Conservation (phyloP, 2,797 vertebrate genomes). For the Chanos chanos region DNA sequence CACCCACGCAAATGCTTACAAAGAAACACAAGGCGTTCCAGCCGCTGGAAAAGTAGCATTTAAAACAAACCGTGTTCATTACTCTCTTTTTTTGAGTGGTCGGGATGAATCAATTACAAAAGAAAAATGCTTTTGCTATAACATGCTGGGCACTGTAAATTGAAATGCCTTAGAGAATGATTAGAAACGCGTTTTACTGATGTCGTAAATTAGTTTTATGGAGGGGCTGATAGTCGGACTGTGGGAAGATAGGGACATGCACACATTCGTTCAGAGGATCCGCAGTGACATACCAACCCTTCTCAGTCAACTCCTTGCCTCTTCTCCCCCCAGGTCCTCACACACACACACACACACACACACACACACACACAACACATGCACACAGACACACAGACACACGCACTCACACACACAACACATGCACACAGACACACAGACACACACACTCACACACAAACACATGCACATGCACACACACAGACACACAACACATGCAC, state of each 20-base stretch:
- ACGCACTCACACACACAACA: no score
- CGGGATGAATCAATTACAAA: slow-evolving; percentile 32
- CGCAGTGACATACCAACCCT: background rate
- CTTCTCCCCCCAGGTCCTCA: background rate
- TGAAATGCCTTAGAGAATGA: slow-evolving; percentile 60
- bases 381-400: no score
- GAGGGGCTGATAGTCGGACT: slow-evolving; percentile 60
- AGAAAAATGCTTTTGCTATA: slow-evolving; percentile 53
- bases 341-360: no score
- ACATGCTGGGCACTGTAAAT: slow-evolving; percentile 57
- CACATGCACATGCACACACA: no score
- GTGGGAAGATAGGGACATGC: slow-evolving; percentile 55
- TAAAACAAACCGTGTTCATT: background rate
- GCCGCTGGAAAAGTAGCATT: no score
- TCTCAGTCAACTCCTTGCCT: background rate
- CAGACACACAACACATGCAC: no score
- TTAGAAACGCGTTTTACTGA: slow-evolving; percentile 75
- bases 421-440: no score
- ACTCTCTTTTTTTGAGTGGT: background rate
- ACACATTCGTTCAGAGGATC: slow-evolving; percentile 4
- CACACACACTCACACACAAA: no score
- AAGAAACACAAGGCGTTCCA: no score
- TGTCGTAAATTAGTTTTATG: slow-evolving; percentile 70
- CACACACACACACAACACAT: no score
- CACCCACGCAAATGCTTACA: no score